Conservation (phyloP, 2,797 vertebrate species). For the Hybognathus amarus region DNA sequence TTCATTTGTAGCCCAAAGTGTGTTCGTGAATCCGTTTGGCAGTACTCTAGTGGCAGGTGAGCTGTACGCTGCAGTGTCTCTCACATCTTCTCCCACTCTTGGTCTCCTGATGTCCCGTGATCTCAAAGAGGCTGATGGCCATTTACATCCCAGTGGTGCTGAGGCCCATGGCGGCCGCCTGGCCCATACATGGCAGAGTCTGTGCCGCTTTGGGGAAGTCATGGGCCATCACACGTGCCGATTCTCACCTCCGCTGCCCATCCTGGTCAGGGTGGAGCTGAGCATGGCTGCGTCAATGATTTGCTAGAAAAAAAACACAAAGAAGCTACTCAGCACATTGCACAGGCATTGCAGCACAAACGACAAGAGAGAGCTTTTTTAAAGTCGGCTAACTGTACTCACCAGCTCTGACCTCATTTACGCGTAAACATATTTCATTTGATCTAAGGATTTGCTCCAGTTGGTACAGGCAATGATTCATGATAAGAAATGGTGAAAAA, state of each 20-base stretch:
- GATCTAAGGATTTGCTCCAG: constrained; percentile 15
- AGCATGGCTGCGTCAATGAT: constrained; percentile 94
- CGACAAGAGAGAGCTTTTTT: not conserved
- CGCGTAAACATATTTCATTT: constrained; percentile 20
- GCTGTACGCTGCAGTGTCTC: constrained; percentile 46
- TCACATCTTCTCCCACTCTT: constrained; percentile 2
- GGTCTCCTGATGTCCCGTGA: constrained; percentile 14
- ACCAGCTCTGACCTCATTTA: constrained; percentile 19
- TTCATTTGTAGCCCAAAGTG: constrained; percentile 55
- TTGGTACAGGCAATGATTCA: constrained; percentile 15
- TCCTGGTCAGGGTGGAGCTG: constrained; percentile 87
- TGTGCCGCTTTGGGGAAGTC: constrained; percentile 92
- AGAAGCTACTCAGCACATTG: constrained; percentile 13
- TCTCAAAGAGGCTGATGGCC: constrained; percentile 58
- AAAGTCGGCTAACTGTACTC: not conserved
- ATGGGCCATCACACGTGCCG: constrained; percentile 89
- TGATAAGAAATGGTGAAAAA: constrained; percentile 45
- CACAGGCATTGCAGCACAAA: not conserved
- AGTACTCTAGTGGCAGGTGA: constrained; percentile 56
- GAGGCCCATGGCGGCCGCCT: constrained; percentile 88
- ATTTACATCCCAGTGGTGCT: constrained; percentile 92
- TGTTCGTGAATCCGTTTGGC: constrained; percentile 61
- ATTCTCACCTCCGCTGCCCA: constrained; percentile 89
- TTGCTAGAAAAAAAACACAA: constrained; percentile 85
- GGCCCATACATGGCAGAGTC: constrained; percentile 94